Base-by-base conservation (phyloP, 2,888 invertebrate genomes). In the Exocentrus adspersus region DNA sequence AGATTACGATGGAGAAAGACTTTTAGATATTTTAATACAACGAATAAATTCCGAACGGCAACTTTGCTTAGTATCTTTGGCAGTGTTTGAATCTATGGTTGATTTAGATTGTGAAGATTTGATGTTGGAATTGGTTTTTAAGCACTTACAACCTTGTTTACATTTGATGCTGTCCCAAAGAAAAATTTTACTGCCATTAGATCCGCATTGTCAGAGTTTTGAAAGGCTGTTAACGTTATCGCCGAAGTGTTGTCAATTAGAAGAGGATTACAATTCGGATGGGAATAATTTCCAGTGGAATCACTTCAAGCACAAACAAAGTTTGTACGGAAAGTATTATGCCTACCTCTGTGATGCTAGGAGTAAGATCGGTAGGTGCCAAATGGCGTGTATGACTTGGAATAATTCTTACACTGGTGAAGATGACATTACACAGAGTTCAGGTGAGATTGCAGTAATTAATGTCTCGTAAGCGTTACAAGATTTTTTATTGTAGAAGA, bases 61-160 rank as follows among this genome's bases (percentile, higher is more conserved):
- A 70, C 82, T 93, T 12, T 94, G 95, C 68, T 87, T 97, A 75
- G 95, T 97, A 7, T 93, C 97, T 0, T 84, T 98, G 74, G 91
- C 95, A 0, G 84, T 98, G 9, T 94, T 98, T 82, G 93, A 95
- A 80, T 95, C 96, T 0, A 85, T 98, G 64, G 87, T 98, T 54
- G 92, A 94, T 75, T 85, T 98, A 65, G 94, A 97, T 82, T 97
- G 96, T 83, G 98, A 98, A 83, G 98, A 98, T 81, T 89, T 98
- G 46, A 94, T 98, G 93, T 85, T 96, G 74, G 95, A 97, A 78
- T 85, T 98, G 51, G 88, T 96, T 48, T 90, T 94, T 78, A 94
- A 93, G 78, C 91, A 95, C 79, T 85, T 98, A 69, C 86, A 90
- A 73, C 92, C 93, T 0, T 92, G 92, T 76, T 88, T 90, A 14